Evolutionary conservation across 2,113 vertebrate species (phyloP).

Genomic region (Alligator sinensis): DNA sequence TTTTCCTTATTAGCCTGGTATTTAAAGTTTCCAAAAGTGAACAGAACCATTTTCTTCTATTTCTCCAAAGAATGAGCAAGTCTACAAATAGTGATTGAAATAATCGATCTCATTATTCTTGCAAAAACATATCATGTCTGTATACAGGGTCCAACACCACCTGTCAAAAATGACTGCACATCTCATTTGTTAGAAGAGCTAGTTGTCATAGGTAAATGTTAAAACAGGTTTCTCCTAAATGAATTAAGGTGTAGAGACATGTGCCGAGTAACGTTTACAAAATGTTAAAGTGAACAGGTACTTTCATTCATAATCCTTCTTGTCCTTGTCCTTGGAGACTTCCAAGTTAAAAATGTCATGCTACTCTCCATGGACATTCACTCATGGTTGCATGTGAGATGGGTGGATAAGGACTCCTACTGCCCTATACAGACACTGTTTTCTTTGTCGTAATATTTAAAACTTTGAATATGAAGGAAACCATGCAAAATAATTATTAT

Average conservation of each 20-base stretch:
- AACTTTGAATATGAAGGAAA: background rate
- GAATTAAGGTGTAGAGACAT: background rate
- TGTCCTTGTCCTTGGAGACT: background rate
- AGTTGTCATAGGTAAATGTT: slow-evolving; percentile 19
- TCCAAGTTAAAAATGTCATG: background rate
- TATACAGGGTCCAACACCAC: too few relatives aligned
- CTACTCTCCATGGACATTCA: background rate
- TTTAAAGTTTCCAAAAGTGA: too few relatives aligned
- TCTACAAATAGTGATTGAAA: too few relatives aligned
- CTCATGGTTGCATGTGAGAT: background rate
- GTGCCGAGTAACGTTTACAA: background rate
- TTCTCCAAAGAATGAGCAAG: too few relatives aligned
- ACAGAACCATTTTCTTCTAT: too few relatives aligned
- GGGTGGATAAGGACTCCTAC: rapidly evolving
- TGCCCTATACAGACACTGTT: background rate
- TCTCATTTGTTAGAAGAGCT: background rate
- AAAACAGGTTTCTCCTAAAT: background rate
- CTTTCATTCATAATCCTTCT: background rate
- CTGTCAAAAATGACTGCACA: too few relatives aligned
- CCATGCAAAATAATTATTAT: background rate
- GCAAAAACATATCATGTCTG: too few relatives aligned
- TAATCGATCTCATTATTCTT: too few relatives aligned
- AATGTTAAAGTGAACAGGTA: background rate
- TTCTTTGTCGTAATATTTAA: background rate
- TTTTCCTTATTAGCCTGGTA: too few relatives aligned